A percentile compares a stretch with the other conserved stretches of the same genome.
These are phyloP conservation scores for Odontamblyopus lacepedii DNA, from an alignment of 2,797 vertebrate genomes.

Conservation along the genomic window DNA sequence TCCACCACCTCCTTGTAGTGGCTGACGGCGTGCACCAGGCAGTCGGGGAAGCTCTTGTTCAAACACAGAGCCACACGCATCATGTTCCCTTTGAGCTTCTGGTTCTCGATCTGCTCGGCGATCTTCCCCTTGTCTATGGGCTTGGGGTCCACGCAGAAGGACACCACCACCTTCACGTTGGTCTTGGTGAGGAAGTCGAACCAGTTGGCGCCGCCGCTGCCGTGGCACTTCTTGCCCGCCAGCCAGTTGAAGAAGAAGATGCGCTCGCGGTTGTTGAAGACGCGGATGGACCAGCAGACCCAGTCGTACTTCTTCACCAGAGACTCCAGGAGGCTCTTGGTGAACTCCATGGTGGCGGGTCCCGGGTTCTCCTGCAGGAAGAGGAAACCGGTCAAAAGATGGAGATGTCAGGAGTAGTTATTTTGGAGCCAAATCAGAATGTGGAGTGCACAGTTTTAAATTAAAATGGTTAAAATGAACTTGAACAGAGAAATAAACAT, in stretches of 20 bases:
- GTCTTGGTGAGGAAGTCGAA: constrained; percentile 77
- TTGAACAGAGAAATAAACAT: too few species aligned
- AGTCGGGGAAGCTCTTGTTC: constrained; percentile 68
- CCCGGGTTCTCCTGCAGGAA: constrained; percentile 49
- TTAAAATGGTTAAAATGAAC: too few species aligned
- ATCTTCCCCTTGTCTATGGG: constrained; percentile 73
- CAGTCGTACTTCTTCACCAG: constrained; percentile 81
- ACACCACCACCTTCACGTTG: constrained; percentile 77
- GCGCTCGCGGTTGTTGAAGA: constrained; percentile 67
- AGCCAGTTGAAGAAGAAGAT: constrained; percentile 82
- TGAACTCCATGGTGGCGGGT: constrained; percentile 54
- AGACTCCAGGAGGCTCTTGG: constrained; percentile 63
- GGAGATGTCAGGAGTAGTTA: too few species aligned
- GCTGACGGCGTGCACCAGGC: constrained; percentile 78
- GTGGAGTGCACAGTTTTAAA: too few species aligned
- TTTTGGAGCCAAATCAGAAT: too few species aligned
- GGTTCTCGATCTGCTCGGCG: constrained; percentile 71
- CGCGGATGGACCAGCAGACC: constrained; percentile 80
- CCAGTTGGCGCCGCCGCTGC: constrained; percentile 71
- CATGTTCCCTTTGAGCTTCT: constrained; percentile 77
- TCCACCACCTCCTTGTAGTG: constrained; percentile 79
- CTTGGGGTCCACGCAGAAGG: constrained; percentile 74
- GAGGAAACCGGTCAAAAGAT: too few species aligned
- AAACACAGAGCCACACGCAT: constrained; percentile 69
- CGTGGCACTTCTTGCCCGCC: constrained; percentile 78